Evolutionary conservation across 2,888 invertebrate species (phyloP), one percentile per base, ranked within the genome.

Genomic region (Pyrrhia umbra): DNA sequence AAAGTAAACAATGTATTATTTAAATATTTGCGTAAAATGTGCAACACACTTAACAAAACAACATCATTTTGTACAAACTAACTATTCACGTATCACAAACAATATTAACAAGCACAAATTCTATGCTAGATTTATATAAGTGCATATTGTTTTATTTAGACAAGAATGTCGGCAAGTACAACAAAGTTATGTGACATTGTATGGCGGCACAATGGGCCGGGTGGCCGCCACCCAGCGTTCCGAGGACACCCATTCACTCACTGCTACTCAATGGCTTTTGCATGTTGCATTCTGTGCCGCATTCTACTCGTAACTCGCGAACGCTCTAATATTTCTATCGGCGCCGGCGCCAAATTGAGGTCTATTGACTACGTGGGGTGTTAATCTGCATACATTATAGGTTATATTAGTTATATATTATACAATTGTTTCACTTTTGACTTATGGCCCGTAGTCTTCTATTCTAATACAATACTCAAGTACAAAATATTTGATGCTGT

Each of bases 201-300:
- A 62, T 27, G 52, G 60, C 80, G 81, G 60, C 74, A 87, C 87
- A 87, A 86, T 85, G 79, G 74, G 60, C 47, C 59, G 72, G 67
- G 56, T 34, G 67, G 65, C 63, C 49, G 68, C 81, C 80, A 68
- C 82, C 68, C 80, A 75, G 74, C 80, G 79, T 78, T 82, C 75
- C 73, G 67, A 78, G 78, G 77, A 88, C 85, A 85, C 82, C 85
- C 85, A 88, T 90, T 88, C 86, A 85, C 78, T 83, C 79, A 70
- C 70, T 75, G 80, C 84, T 85, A 77, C 88, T 87, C 86, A 88
- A 91, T 91, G 88, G 90, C 88, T 89, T 90, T 91, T 90, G 89
- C 90, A 88, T 90, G 92, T 91, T 88, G 86, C 87, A 88, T 85
- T 87, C 84, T 83, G 82, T 77, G 70, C 63, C 78, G 71, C 75